phyloP scores from a whole-genome alignment of 53 echinoderm and acorn worm genomes.

The Paracentrotus lividus region DNA sequence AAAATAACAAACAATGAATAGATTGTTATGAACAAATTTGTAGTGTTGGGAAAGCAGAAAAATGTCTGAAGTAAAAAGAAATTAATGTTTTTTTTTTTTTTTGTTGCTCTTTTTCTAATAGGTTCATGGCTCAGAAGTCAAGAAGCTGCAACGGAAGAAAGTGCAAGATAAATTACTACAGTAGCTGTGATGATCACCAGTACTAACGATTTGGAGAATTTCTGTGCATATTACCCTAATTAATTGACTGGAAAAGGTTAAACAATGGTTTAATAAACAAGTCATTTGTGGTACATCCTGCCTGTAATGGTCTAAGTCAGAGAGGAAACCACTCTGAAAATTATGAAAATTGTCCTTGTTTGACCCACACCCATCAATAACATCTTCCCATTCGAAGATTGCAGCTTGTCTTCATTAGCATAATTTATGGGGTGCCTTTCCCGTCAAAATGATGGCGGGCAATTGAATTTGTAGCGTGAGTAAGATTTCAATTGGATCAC shows the following conservation, averaged over 20 bases:
- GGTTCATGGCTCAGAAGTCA: not conserved
- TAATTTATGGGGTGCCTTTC: constrained; percentile 36
- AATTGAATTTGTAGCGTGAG: constrained; percentile 50
- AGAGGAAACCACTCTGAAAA: constrained; percentile 21
- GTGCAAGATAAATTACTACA: not conserved
- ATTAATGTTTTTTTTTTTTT: too few species aligned
- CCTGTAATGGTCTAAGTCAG: not conserved
- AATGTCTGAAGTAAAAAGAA: too few species aligned
- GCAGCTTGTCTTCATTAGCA: constrained; percentile 6
- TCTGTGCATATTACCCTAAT: not conserved
- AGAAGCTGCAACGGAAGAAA: not conserved
- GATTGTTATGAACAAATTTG: too few species aligned
- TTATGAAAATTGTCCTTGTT: constrained; percentile 34
- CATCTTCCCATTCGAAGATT: not conserved
- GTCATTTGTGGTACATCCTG: constrained; percentile 10
- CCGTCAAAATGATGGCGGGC: not conserved
- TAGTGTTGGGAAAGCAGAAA: too few species aligned
- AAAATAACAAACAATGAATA: too few species aligned
- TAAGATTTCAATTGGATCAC: constrained; percentile 25
- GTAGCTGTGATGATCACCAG: not conserved
- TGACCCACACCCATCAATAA: constrained; percentile 45
- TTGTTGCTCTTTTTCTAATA: not conserved
- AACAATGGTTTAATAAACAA: not conserved
- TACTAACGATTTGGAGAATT: too few species aligned
- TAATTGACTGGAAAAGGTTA: not conserved